Conservation (phyloP, 2,888 invertebrate genomes). For the Meteorus colon region DNA sequence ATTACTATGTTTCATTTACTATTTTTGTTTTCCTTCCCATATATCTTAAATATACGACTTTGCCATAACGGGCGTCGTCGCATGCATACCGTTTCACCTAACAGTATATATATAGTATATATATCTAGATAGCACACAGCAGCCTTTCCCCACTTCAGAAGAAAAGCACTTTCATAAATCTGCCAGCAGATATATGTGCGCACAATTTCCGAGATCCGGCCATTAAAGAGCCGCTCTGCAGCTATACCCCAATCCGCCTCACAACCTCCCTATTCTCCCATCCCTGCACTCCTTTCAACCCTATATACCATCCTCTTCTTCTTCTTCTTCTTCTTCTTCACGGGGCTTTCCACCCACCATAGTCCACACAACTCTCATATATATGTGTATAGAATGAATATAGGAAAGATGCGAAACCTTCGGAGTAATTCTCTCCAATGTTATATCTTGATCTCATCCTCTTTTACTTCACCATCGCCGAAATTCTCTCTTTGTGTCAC, state of each 20-base stretch:
- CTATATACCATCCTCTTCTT: constrained; percentile 48
- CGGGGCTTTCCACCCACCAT: constrained; percentile 44
- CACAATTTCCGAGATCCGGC: constrained; percentile 93
- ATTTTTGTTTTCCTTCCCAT: too few relatives aligned
- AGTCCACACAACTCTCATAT: constrained; percentile 5
- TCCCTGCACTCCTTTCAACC: constrained; percentile 20
- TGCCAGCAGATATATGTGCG: constrained; percentile 91
- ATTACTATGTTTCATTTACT: too few relatives aligned
- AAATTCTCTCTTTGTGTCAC: constrained; percentile 19
- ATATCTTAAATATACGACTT: too few relatives aligned
- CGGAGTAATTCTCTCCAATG: constrained; percentile 67
- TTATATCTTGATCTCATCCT: constrained; percentile 68
- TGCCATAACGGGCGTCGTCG: neutral
- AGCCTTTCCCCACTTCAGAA: constrained; percentile 74
- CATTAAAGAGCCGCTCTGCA: constrained; percentile 82
- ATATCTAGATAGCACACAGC: constrained; percentile 50
- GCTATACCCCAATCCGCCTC: constrained; percentile 50
- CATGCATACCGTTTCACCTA: constrained; percentile 41
- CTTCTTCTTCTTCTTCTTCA: constrained; percentile 53
- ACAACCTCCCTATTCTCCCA: constrained; percentile 19
- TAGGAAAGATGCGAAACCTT: constrained; percentile 50
- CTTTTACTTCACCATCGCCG: constrained; percentile 46
- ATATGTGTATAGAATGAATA: neutral
- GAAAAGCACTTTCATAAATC: constrained; percentile 91
- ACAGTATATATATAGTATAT: constrained; percentile 33